A percentile compares a stretch with the other conserved stretches of the same genome.
Conservation (phyloP, 1,140 invertebrate species). For the Trialeurodes vaporariorum region DNA sequence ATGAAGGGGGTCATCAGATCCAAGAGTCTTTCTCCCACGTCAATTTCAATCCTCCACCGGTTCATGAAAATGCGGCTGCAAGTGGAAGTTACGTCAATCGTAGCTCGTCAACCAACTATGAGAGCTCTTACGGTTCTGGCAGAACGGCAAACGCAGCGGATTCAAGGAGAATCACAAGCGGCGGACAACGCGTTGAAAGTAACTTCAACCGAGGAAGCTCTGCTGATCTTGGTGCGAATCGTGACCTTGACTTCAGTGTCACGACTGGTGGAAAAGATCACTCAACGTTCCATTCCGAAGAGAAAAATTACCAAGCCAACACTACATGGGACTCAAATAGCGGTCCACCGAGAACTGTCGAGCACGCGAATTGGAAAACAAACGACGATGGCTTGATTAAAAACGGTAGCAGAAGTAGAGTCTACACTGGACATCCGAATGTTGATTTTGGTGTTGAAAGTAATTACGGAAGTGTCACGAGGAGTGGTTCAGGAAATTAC, state of each 20-base stretch:
- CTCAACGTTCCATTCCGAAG: conserved; percentile 12
- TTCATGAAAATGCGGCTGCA: not conserved
- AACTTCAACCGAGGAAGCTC: not conserved
- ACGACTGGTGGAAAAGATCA: conserved; percentile 7
- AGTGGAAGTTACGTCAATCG: not conserved
- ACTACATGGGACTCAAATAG: conserved; percentile 24
- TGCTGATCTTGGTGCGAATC: not conserved
- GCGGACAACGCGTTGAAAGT: not conserved
- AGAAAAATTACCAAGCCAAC: conserved; percentile 14
- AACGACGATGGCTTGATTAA: conserved; percentile 24
- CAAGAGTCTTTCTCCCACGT: too few relatives aligned
- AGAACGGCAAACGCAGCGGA: not conserved
- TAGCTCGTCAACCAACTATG: not conserved
- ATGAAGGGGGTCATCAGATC: not conserved
- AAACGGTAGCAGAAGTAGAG: conserved; percentile 19
- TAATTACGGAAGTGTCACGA: not conserved
- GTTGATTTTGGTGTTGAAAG: not conserved
- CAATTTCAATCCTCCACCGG: not conserved
- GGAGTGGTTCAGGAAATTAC: conserved; percentile 5
- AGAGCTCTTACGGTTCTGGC: not conserved
- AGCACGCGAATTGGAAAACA: conserved; percentile 19
- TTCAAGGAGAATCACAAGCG: not conserved
- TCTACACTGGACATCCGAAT: conserved; percentile 12
- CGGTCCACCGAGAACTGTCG: conserved; percentile 18
- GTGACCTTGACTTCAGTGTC: not conserved